Base-by-base conservation (phyloP, 64 coral and sea anemone genomes). In the Actinia equina region DNA sequence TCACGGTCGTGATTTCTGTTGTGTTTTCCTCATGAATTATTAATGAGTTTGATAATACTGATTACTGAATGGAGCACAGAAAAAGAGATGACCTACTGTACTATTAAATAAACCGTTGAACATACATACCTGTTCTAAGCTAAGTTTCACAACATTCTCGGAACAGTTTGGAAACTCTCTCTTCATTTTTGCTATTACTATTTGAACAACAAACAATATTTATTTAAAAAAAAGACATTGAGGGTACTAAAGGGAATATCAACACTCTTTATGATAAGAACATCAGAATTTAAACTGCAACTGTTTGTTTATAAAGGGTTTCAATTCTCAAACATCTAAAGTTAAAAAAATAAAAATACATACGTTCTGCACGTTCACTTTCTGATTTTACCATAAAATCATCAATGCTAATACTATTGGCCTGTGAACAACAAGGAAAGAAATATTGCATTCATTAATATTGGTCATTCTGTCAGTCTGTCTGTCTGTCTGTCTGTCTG, bases 181-280 rank as follows among this genome's bases (percentile, higher is more conserved):
- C 78, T 81, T 81, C 78, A 81, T 49, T 52, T 81, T 81, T 19
- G 16, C 49, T 5, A 81, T 49, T 2, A 81, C 78, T 81, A 52
- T 65, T 22, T 16, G 17, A 81, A 81, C 44, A 49, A 74, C 5
- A 26, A 1, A 74, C 69, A 74, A 74, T 9, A 74, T 26, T 26
- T 5, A 56, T 74, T 49, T 4, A 49, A 49, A 7, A 49, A 2
- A 49, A 7, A 7, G n/a, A n/a, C n/a, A n/a, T n/a, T n/a, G n/a
- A n/a, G n/a, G n/a, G n/a, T n/a, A n/a, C n/a, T 49, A 4, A 49
- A 7, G 45, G 45, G 45, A 49, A 49, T 7, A 49, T 2, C 45
- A 49, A 49, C 45, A 49, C 7, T 49, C 2, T 49, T 7, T 49
- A 49, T 49, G 2, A 7, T 49, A 49, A 49, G n/a, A n/a, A n/a